A percentile compares a stretch with the other conserved stretches of the same genome.
These are phyloP conservation scores for Gari tellinella DNA, from an alignment of 2,888 invertebrate genomes.

Conservation along the genomic window DNA sequence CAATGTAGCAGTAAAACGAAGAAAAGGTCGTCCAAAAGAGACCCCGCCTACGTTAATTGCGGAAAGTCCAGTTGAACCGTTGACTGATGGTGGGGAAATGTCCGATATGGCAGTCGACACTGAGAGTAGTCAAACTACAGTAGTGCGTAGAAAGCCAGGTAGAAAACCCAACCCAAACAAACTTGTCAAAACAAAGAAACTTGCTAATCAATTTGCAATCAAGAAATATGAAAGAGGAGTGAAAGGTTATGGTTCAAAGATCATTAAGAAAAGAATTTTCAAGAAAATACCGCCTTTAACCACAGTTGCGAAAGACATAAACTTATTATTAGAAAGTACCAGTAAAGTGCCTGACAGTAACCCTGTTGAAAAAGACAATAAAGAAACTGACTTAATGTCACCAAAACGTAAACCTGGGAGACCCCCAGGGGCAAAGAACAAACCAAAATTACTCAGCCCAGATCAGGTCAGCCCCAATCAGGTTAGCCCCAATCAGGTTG, in stretches of 20 bases:
- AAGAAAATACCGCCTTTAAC: constrained; percentile 6
- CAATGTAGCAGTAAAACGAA: constrained; percentile 49
- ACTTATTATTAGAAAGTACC: too few relatives aligned
- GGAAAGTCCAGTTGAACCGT: constrained; percentile 34
- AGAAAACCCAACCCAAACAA: not conserved
- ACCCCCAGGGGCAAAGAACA: constrained; percentile 32
- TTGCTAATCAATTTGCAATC: not conserved
- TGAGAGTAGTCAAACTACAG: not conserved
- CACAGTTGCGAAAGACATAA: constrained; percentile 5
- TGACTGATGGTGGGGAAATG: not conserved
- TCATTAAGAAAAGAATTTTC: constrained; percentile 6
- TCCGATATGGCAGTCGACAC: not conserved
- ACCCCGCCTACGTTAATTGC: constrained; percentile 55
- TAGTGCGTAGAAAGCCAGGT: not conserved
- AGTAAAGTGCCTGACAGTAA: too few relatives aligned
- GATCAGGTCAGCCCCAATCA: too few relatives aligned
- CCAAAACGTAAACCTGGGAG: constrained; percentile 7
- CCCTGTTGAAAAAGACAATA: too few relatives aligned
- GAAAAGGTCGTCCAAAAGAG: constrained; percentile 58
- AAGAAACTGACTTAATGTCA: too few relatives aligned
- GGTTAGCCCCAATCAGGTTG: too few relatives aligned
- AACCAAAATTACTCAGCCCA: not conserved
- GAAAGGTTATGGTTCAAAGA: constrained; percentile 24
- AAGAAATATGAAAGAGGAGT: constrained; percentile 16
- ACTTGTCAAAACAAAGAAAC: constrained; percentile 1